These are phyloP conservation scores for Glyphotaelius pellucidus DNA, from an alignment of 2,888 invertebrate species.

Conservation along the genomic window DNA sequence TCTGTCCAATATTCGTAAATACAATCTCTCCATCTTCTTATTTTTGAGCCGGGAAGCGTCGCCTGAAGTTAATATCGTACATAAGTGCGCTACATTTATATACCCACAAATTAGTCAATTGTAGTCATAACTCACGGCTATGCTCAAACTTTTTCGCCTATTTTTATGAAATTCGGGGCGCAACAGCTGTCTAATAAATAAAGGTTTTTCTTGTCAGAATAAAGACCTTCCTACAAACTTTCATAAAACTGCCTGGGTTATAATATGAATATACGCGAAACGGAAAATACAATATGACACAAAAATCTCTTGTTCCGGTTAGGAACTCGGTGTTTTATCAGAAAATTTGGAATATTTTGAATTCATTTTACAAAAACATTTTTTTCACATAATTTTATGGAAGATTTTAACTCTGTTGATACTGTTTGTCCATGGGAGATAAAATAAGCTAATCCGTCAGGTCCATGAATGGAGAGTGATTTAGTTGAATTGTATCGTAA, in stretches of 20 bases:
- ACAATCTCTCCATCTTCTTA: too few relatives aligned
- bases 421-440: background rate
- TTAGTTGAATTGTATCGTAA: background rate
- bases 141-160: background rate
- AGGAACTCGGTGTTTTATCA: background rate
- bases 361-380: too few relatives aligned
- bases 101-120: too few relatives aligned
- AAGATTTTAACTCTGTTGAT: background rate
- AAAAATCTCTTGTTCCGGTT: background rate
- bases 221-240: background rate
- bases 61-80: too few relatives aligned
- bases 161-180: background rate
- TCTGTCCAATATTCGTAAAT: too few relatives aligned
- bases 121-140: too few relatives aligned
- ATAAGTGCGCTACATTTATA: too few relatives aligned
- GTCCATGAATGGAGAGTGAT: background rate
- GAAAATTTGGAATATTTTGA: too few relatives aligned
- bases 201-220: background rate
- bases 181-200: background rate
- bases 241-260: background rate
- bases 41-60: too few relatives aligned
- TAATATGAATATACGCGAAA: background rate
- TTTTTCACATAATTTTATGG: background rate
- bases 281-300: background rate
- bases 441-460: background rate